Percentiles rank a stretch among this genome's conserved stretches.
These are phyloP conservation scores for Arrhamphus sclerolepis DNA, from an alignment of 2,797 vertebrate species.

Conservation along the genomic window DNA sequence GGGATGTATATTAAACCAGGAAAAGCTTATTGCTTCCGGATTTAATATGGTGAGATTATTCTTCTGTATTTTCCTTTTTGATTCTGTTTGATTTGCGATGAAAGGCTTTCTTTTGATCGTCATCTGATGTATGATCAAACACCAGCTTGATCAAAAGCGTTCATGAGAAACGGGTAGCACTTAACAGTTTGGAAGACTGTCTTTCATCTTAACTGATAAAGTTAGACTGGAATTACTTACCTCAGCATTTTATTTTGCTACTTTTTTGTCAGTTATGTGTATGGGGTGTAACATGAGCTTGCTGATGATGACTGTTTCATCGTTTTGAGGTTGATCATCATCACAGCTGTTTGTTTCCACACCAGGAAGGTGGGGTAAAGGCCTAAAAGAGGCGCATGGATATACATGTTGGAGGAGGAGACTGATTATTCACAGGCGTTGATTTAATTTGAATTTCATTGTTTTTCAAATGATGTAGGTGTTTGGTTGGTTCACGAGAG, in stretches of 20 bases:
- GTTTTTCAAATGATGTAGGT: too few species aligned
- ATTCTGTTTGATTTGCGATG: conserved; percentile 62
- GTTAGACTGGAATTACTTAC: conserved; percentile 8
- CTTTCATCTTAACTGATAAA: conserved; percentile 15
- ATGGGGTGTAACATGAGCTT: too few species aligned
- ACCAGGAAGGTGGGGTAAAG: too few species aligned
- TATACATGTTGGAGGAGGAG: too few species aligned
- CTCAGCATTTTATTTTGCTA: not conserved
- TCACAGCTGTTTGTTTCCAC: too few species aligned
- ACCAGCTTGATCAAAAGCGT: conserved; percentile 52
- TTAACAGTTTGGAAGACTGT: conserved; percentile 11
- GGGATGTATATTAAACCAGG: not conserved
- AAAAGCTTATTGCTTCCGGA: conserved; percentile 11
- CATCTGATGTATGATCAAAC: conserved; percentile 61
- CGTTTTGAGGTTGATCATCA: too few species aligned
- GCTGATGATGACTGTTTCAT: too few species aligned
- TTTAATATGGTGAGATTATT: conserved; percentile 36
- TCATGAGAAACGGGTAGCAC: conserved; percentile 5
- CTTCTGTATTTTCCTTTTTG: conserved; percentile 32
- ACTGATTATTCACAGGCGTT: too few species aligned
- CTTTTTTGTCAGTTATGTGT: not conserved
- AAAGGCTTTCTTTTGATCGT: conserved; percentile 55
- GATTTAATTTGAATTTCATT: too few species aligned
- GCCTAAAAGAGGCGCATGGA: too few species aligned
- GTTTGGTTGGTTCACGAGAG: not conserved